Evolutionary conservation across 2,888 invertebrate genomes (phyloP).

Genomic region (Lepeophtheirus nordmannii): DNA sequence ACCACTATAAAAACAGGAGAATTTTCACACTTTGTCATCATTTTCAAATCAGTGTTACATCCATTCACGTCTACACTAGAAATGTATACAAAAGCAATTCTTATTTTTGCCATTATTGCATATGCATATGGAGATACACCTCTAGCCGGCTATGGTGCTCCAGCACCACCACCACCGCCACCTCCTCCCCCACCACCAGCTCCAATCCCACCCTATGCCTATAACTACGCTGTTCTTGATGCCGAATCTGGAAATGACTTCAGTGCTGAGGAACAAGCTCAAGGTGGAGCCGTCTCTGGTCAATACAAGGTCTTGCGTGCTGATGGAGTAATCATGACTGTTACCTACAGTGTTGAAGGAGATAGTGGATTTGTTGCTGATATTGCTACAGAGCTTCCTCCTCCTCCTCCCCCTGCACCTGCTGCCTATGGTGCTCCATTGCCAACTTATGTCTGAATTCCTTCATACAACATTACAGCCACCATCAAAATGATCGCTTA

Average conservation of each 20-base stretch:
- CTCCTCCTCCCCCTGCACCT: not conserved
- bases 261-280: conserved; percentile 10
- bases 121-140: conserved; percentile 22
- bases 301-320: not conserved
- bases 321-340: not conserved
- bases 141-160: conserved; percentile 25
- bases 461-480: not conserved
- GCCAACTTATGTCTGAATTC: not conserved
- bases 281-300: not conserved
- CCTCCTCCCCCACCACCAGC: conserved; percentile 25
- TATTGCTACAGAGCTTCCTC: conserved; percentile 30
- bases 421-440: not conserved
- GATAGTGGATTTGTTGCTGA: conserved; percentile 29
- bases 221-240: conserved; percentile 4
- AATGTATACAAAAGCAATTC: not conserved
- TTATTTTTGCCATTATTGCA: not conserved
- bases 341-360: conserved; percentile 22
- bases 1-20: too few relatives aligned
- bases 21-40: too few relatives aligned
- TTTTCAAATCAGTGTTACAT: too few relatives aligned
- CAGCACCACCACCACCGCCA: conserved; percentile 23
- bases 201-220: conserved; percentile 4
- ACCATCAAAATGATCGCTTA: too few relatives aligned
- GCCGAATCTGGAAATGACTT: conserved; percentile 9
- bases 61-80: not conserved